phyloP scores from a whole-genome alignment of 2,888 invertebrate genomes.

The Mantis religiosa region DNA sequence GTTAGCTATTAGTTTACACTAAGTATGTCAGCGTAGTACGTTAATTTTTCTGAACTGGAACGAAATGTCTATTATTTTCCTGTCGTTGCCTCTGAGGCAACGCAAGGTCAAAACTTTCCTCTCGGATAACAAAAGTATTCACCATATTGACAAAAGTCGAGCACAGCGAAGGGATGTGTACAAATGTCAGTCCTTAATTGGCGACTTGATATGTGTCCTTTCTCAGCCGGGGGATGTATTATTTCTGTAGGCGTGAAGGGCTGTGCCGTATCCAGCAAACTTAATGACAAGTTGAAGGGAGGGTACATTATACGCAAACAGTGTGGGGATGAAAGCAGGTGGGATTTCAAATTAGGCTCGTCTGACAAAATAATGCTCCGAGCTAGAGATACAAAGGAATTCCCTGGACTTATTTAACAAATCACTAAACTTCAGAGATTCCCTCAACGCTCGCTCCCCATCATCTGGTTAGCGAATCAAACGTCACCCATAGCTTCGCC shows the following conservation, averaged over 20 bases:
- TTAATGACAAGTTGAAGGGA: not conserved
- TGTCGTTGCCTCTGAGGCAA: too few species aligned
- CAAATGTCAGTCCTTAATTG: not conserved
- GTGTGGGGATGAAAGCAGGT: not conserved
- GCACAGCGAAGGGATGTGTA: not conserved
- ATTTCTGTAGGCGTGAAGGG: not conserved
- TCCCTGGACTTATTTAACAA: slow-evolving; percentile 17
- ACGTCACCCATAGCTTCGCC: not conserved
- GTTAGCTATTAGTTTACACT: too few species aligned
- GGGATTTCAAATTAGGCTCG: slow-evolving; percentile 19
- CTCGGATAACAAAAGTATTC: too few species aligned
- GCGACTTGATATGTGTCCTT: not conserved
- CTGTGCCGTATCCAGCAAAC: not conserved
- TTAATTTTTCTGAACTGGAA: too few species aligned
- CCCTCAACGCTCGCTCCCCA: not conserved
- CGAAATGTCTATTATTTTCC: too few species aligned
- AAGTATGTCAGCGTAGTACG: too few species aligned
- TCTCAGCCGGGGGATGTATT: not conserved
- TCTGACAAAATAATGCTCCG: slow-evolving; percentile 1
- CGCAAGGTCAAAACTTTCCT: too few species aligned
- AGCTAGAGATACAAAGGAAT: not conserved
- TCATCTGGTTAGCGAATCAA: slow-evolving; percentile 5
- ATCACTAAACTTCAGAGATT: slow-evolving; percentile 21
- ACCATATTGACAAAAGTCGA: not conserved
- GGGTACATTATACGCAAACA: not conserved